Evolutionary conservation across 2,113 vertebrate genomes (phyloP).

Genomic region (Microcebus ravelobensis): DNA sequence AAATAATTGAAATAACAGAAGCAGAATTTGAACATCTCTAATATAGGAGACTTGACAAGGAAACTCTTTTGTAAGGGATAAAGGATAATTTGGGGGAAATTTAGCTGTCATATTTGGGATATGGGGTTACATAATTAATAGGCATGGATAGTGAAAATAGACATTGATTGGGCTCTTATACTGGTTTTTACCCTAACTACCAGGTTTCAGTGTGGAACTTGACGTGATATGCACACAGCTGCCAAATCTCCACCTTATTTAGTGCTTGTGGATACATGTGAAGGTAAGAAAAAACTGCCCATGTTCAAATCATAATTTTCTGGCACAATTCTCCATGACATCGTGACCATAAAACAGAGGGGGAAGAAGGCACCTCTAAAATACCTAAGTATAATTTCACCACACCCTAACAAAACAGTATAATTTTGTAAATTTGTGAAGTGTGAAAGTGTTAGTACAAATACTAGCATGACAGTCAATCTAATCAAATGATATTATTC

Average conservation of each 20-base stretch:
- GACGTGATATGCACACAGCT: neutral
- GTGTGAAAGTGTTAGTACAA: neutral
- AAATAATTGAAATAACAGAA: conserved; percentile 31
- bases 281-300: neutral
- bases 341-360: neutral
- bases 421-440: neutral
- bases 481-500: neutral
- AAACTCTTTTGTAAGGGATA: neutral
- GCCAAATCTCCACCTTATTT: neutral
- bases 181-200: neutral
- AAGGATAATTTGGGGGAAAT: neutral
- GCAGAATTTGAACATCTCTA: neutral
- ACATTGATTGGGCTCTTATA: neutral
- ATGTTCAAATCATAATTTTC: neutral
- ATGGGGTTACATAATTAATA: neutral
- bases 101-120: neutral
- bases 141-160: neutral
- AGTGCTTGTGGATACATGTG: neutral
- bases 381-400: conserved; percentile 1
- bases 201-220: conserved; percentile 9
- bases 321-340: neutral
- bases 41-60: neutral
- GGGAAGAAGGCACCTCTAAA: neutral
- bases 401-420: neutral
- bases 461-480: neutral